Conservation (phyloP, 2,113 vertebrate genomes). For the Mohoua ochrocephala region DNA sequence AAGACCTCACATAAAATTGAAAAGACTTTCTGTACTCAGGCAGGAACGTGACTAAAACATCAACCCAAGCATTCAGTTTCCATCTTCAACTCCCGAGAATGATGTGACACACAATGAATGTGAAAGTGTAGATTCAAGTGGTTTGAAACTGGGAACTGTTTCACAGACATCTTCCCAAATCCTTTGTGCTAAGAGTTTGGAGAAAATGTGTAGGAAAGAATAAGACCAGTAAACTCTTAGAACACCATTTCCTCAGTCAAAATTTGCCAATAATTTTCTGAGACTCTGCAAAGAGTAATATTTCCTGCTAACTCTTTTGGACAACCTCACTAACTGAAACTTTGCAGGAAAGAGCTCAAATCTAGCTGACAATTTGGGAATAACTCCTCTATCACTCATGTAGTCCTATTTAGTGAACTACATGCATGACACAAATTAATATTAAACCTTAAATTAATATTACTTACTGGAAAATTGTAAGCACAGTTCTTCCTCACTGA, state of each 20-base stretch:
- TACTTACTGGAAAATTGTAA: conserved; percentile 90
- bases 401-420: neutral
- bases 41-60: neutral
- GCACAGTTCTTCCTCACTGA: conserved; percentile 92
- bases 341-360: neutral
- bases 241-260: neutral
- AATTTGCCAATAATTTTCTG: neutral
- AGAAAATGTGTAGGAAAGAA: neutral
- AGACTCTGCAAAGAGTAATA: neutral
- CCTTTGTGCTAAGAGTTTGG: neutral
- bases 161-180: neutral
- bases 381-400: neutral
- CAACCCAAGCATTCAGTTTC: neutral
- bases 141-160: neutral
- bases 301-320: neutral
- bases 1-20: neutral
- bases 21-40: neutral
- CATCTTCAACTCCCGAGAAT: neutral
- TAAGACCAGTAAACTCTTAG: neutral
- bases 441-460: neutral
- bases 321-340: neutral
- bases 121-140: neutral
- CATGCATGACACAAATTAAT: neutral
- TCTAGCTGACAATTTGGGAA: neutral
- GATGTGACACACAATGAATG: neutral